A percentile compares a stretch with the other conserved stretches of the same genome.
These are phyloP conservation scores for Phenganax marumi DNA, from an alignment of 92 coral and sea anemone species.

Conservation along the genomic window DNA sequence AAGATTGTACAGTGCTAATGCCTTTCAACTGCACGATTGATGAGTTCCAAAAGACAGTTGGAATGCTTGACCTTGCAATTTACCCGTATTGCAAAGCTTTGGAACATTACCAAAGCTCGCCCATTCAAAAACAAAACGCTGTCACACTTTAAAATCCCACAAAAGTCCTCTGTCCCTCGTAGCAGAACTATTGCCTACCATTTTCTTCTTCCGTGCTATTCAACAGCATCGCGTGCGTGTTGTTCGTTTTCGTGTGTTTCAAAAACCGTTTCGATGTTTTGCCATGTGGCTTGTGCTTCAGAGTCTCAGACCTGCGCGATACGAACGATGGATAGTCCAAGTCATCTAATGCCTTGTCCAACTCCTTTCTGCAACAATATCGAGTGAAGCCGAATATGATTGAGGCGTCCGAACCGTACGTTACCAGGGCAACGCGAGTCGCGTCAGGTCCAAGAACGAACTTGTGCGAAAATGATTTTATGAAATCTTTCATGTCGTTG, in stretches of 20 bases:
- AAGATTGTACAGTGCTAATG: no score
- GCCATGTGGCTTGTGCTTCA: background rate
- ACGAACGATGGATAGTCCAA: constrained; percentile 38
- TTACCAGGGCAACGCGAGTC: constrained; percentile 31
- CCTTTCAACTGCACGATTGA: no score
- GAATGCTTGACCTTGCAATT: no score
- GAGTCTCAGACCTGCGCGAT: constrained; percentile 29
- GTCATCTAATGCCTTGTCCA: constrained; percentile 25
- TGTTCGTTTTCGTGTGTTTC: background rate
- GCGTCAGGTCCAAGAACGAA: constrained; percentile 18
- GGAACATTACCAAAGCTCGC: no score
- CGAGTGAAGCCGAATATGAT: constrained; percentile 31
- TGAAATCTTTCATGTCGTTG: constrained; percentile 32
- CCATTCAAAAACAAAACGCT: no score
- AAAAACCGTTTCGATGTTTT: background rate
- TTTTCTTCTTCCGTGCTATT: background rate
- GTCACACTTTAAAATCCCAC: no score
- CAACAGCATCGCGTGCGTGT: background rate
- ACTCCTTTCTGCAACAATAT: constrained; percentile 36
- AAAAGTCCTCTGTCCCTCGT: background rate
- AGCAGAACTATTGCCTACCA: background rate
- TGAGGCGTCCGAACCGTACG: constrained; percentile 42
- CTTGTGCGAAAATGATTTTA: constrained; percentile 34
- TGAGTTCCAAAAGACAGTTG: no score
- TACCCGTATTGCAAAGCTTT: no score